A percentile compares a stretch with the other conserved stretches of the same genome.
These are phyloP conservation scores for Caenorhabditis sp. DNA, from an alignment of 2,888 invertebrate genomes.

Conservation along the genomic window DNA sequence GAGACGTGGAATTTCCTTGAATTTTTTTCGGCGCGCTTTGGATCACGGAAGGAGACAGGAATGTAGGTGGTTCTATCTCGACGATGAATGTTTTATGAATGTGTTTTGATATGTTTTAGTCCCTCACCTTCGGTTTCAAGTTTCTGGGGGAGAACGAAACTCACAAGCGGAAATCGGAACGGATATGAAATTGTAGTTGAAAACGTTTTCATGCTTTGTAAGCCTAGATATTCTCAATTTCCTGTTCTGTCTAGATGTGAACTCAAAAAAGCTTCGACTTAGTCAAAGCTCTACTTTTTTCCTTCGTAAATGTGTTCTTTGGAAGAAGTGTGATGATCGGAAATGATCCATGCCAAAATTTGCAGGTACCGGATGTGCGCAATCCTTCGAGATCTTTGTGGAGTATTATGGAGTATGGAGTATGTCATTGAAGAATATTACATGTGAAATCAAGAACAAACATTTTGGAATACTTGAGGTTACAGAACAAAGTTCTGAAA, in stretches of 20 bases:
- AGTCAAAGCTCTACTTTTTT: too few relatives aligned
- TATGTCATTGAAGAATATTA: neutral
- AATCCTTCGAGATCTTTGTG: too few relatives aligned
- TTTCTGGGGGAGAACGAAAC: neutral
- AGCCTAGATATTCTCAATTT: neutral
- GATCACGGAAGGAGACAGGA: neutral
- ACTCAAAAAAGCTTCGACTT: too few relatives aligned
- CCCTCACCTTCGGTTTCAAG: neutral
- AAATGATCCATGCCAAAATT: neutral
- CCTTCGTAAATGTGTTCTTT: neutral
- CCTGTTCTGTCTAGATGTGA: too few relatives aligned
- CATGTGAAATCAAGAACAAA: neutral
- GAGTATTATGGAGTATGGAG: neutral
- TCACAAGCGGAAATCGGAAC: slow-evolving; percentile 1
- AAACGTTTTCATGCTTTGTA: neutral
- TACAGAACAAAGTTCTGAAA: too few relatives aligned
- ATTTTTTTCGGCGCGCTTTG: neutral
- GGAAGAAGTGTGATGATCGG: neutral
- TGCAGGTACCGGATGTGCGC: slow-evolving; percentile 1
- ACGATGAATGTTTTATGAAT: slow-evolving; percentile 1
- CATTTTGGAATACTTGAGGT: neutral
- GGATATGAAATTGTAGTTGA: neutral
- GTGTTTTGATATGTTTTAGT: slow-evolving; percentile 5
- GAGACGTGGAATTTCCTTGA: slow-evolving; percentile 25
- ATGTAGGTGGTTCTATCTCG: neutral